Percentiles rank a stretch among this genome's conserved stretches.
These are phyloP conservation scores for Scaptomyza pallida DNA, from an alignment of 1,140 invertebrate species.

Conservation along the genomic window DNA sequence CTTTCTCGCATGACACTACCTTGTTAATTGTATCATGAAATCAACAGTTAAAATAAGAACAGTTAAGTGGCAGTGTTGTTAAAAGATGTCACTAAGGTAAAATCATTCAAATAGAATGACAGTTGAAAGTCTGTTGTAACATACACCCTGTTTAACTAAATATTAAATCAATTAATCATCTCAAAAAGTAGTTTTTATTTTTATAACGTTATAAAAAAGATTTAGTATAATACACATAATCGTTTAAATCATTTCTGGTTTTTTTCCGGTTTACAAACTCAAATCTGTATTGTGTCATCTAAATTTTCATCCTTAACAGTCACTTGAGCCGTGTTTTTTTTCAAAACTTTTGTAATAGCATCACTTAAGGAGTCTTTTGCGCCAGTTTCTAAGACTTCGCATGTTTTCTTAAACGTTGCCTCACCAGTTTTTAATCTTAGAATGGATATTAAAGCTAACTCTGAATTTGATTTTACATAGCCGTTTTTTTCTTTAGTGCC, in stretches of 20 bases:
- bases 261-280: conserved; percentile 30
- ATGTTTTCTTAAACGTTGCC: conserved; percentile 90
- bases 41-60: no score
- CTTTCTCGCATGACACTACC: no score
- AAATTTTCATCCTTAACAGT: conserved; percentile 95
- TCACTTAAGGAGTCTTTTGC: conserved; percentile 94
- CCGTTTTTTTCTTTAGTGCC: conserved; percentile 99
- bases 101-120: no score
- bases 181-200: neutral
- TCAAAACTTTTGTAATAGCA: conserved; percentile 93
- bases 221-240: neutral
- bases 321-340: conserved; percentile 89
- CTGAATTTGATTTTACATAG: conserved; percentile 96
- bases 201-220: neutral
- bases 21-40: no score
- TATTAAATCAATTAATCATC: neutral
- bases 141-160: no score
- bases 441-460: conserved; percentile 94
- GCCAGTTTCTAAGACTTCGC: conserved; percentile 91
- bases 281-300: conserved; percentile 92
- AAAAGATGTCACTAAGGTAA: no score
- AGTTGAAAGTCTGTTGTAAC: no score
- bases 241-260: neutral
- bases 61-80: no score
- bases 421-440: conserved; percentile 92